phyloP scores from a whole-genome alignment of 1,140 invertebrate species.

The Calliphora vicina region DNA sequence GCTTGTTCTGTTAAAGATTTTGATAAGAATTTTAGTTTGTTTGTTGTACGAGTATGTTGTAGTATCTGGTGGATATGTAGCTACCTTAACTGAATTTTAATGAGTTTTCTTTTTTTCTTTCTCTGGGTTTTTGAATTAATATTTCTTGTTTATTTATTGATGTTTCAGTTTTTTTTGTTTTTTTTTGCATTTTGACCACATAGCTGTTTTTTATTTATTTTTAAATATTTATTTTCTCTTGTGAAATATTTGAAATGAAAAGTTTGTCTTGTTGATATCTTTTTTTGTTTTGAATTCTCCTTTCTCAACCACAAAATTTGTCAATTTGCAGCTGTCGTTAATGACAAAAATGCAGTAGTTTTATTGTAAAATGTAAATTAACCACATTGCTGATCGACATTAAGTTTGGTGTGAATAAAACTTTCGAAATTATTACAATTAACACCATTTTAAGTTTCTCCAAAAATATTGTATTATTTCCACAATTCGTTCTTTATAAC shows the following conservation, averaged over 20 bases:
- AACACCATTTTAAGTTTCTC: no score
- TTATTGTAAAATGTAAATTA: not conserved
- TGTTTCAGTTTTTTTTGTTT: not conserved
- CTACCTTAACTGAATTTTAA: not conserved
- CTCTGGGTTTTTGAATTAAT: not conserved
- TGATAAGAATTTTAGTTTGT: not conserved
- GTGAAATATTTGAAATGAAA: not conserved
- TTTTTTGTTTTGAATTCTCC: not conserved
- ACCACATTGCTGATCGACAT: no score
- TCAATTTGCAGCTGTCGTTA: slow-evolving; percentile 20
- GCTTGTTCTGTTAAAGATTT: not conserved
- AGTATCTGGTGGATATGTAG: not conserved
- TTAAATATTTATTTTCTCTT: not conserved
- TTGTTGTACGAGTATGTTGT: not conserved
- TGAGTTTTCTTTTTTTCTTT: not conserved
- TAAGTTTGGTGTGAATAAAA: no score
- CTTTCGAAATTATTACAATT: no score
- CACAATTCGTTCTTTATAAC: no score
- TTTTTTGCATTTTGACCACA: not conserved
- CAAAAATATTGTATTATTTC: no score
- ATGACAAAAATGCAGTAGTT: not conserved
- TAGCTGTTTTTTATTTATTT: not conserved
- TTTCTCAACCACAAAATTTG: slow-evolving; percentile 12
- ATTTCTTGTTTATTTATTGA: not conserved
- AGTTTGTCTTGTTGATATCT: not conserved